Conservation (phyloP, 2,888 invertebrate genomes). For the Phalera bucephala region DNA sequence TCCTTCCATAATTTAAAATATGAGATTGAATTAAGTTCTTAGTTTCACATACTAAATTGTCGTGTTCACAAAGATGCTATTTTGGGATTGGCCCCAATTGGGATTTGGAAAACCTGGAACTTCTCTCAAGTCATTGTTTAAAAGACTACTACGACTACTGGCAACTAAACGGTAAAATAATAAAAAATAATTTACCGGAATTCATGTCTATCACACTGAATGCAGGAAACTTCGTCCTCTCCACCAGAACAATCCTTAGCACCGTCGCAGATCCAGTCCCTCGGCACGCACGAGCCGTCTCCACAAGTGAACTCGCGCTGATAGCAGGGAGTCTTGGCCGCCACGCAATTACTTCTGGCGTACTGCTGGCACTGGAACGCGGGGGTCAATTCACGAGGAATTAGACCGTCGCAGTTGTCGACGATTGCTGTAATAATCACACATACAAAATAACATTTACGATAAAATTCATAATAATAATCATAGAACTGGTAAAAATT, state of each 20-base stretch:
- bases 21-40: no score
- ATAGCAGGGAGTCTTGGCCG: slow-evolving; percentile 72
- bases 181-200: slow-evolving; percentile 58
- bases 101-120: no score
- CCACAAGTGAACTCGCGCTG: slow-evolving; percentile 80
- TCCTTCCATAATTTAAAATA: no score
- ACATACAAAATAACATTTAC: no score
- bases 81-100: no score
- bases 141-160: no score
- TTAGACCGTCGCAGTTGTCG: slow-evolving; percentile 83
- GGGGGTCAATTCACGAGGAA: slow-evolving; percentile 79
- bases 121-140: no score
- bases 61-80: no score
- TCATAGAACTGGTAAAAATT: no score
- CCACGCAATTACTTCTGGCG: slow-evolving; percentile 82
- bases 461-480: no score
- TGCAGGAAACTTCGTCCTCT: slow-evolving; percentile 84
- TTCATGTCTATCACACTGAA: slow-evolving; percentile 55
- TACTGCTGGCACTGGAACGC: slow-evolving; percentile 85
- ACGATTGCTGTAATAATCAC: slow-evolving; percentile 84
- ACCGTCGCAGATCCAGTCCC: slow-evolving; percentile 86
- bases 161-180: no score
- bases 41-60: no score
- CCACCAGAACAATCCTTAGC: slow-evolving; percentile 84
- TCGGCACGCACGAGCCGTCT: slow-evolving; percentile 84